These are phyloP conservation scores for Brachylomia viminalis DNA, from an alignment of 2,888 invertebrate species.

Conservation along the genomic window DNA sequence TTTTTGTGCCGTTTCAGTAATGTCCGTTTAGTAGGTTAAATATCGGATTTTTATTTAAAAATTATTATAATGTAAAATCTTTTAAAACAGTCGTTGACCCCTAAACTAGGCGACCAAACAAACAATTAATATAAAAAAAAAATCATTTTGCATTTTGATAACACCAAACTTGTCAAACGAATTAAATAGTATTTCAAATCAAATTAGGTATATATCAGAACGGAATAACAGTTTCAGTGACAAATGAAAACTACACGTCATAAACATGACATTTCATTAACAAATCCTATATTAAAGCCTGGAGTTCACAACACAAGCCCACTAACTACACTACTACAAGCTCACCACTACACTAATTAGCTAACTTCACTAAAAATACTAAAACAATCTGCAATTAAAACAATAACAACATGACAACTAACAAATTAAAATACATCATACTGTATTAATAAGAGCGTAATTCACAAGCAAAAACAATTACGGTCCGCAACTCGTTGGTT, in stretches of 20 bases:
- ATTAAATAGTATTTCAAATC: slow-evolving; percentile 54
- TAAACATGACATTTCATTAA: slow-evolving; percentile 51
- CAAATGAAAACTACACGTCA: slow-evolving; percentile 42
- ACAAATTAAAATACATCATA: slow-evolving; percentile 66
- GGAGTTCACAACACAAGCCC: slow-evolving; percentile 30
- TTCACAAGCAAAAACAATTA: slow-evolving; percentile 81
- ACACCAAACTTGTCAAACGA: slow-evolving; percentile 25
- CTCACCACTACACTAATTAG: slow-evolving; percentile 69
- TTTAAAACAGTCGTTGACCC: not conserved
- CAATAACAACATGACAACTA: slow-evolving; percentile 62
- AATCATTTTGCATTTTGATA: slow-evolving; percentile 21
- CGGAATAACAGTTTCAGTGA: slow-evolving; percentile 49
- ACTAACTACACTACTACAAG: too few species aligned
- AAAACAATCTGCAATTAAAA: slow-evolving; percentile 65
- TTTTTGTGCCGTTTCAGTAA: slow-evolving; percentile 64
- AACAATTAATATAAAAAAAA: not conserved
- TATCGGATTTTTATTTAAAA: slow-evolving; percentile 40
- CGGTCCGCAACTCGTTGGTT: slow-evolving; percentile 77
- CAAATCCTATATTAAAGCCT: slow-evolving; percentile 44
- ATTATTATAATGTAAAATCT: slow-evolving; percentile 23
- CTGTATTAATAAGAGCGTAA: slow-evolving; percentile 68
- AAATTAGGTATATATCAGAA: slow-evolving; percentile 40
- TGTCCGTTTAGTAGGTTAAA: slow-evolving; percentile 41
- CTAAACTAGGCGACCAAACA: slow-evolving; percentile 4
- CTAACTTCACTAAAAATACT: slow-evolving; percentile 71